A percentile compares a stretch with the other conserved stretches of the same genome.
Conservation (phyloP, 2,888 invertebrate genomes). For the Falcaria lacertinaria region DNA sequence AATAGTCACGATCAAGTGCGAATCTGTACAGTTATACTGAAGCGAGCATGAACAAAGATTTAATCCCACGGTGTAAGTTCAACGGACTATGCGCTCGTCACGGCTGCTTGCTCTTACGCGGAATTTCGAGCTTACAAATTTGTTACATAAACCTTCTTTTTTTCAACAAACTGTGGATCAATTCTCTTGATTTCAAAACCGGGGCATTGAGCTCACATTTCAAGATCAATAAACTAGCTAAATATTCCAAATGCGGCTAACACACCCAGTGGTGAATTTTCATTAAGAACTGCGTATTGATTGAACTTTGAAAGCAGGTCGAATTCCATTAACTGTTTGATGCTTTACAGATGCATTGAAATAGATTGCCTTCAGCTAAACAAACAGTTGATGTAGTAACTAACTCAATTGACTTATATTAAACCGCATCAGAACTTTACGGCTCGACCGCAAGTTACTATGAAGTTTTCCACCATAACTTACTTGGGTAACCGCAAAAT, state of each 20-base stretch:
- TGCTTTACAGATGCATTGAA: not conserved
- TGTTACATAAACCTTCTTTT: slow-evolving; percentile 28
- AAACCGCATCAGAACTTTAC: not conserved
- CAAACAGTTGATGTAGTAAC: not conserved
- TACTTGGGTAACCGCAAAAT: not conserved
- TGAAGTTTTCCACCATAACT: not conserved
- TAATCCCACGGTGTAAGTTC: slow-evolving; percentile 66
- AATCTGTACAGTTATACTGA: slow-evolving; percentile 58
- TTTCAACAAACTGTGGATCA: slow-evolving; percentile 15
- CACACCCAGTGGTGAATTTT: slow-evolving; percentile 15
- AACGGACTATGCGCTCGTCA: slow-evolving; percentile 58
- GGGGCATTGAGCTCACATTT: slow-evolving; percentile 15
- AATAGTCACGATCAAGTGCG: slow-evolving; percentile 39
- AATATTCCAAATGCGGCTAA: slow-evolving; percentile 40
- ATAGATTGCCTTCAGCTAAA: not conserved
- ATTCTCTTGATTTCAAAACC: not conserved
- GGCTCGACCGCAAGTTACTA: not conserved
- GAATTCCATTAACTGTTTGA: slow-evolving; percentile 11
- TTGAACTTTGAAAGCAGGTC: slow-evolving; percentile 11
- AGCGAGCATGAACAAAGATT: slow-evolving; percentile 51
- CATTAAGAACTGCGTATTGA: slow-evolving; percentile 14
- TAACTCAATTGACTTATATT: not conserved
- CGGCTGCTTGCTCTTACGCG: slow-evolving; percentile 45
- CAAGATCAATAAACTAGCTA: slow-evolving; percentile 34
- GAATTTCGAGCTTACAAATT: slow-evolving; percentile 38